Base-by-base conservation (phyloP, 2,888 invertebrate genomes). In the Formica aserva region DNA sequence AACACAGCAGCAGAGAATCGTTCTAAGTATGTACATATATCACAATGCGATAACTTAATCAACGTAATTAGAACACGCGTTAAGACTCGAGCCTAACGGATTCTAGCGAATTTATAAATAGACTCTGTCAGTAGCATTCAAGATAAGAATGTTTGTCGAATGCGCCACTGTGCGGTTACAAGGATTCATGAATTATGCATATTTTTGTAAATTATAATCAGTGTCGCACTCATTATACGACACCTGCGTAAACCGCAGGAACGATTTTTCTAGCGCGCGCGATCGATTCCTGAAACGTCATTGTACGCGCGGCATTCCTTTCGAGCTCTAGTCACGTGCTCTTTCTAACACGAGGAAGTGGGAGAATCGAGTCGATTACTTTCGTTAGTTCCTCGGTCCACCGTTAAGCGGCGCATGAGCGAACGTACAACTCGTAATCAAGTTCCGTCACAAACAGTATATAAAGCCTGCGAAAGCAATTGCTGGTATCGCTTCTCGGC, bases 111-210 rank as follows among this genome's bases (percentile, higher is more conserved):
- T 15, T 65, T 76, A 65, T 65, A 75, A 75, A 74, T 74, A 65
- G 35, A 48, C 5, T 62, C 1, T 35, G 65, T 63, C 48, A 48
- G 11, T 3, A 45, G 22, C 8, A n/a, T 60, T 45, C 8, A 18
- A 76, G 45, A 76, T 48, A 76, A 76, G 45, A 76, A 29, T 41
- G 62, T 75, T 75, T 45, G 15, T 32, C 38, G 52, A 52, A 76
- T 52, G 26, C 52, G 26, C 29, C 35, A 38, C 29, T 67, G n/a
- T 66, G 66, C 38, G 52, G 41, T 67, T 67, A 67, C 9, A 15
- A 52, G n/a, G 13, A 55, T 15, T 67, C 67, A 77, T 77, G 77
- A 77, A 77, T 77, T 67, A 77, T 77, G 77, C 22, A 77, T 32
- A 67, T 41, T 29, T 66, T 29, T 57, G 55, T 29, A 77, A 77